A percentile compares a stretch with the other conserved stretches of the same genome.
Conservation (phyloP, 2,888 invertebrate species). For the Herminia tarsipennalis region DNA sequence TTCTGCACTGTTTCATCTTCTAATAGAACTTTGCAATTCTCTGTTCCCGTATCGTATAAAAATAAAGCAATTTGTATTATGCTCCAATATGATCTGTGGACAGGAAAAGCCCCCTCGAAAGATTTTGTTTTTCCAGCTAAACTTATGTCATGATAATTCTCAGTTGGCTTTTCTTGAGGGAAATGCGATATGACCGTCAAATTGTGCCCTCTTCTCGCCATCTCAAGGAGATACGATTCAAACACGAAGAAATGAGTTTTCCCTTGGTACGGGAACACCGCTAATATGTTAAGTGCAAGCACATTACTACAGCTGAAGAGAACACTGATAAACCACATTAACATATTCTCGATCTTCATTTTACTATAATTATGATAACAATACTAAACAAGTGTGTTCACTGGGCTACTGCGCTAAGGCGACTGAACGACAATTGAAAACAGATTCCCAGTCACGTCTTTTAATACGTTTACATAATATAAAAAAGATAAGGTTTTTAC, state of each 20-base stretch:
- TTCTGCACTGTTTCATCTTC: constrained; percentile 64
- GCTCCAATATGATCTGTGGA: constrained; percentile 52
- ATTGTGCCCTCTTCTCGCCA: constrained; percentile 87
- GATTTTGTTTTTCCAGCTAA: constrained; percentile 62
- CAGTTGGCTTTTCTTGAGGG: constrained; percentile 73
- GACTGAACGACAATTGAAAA: too few relatives aligned
- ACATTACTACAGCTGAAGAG: too few relatives aligned
- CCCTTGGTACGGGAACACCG: constrained; percentile 87
- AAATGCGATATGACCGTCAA: constrained; percentile 89
- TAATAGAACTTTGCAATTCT: constrained; percentile 68
- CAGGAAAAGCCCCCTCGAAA: constrained; percentile 52
- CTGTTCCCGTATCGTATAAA: constrained; percentile 51
- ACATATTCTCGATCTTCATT: too few relatives aligned
- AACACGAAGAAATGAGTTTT: constrained; percentile 90
- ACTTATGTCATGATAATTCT: constrained; percentile 86
- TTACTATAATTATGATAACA: too few relatives aligned
- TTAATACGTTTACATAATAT: too few relatives aligned
- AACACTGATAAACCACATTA: too few relatives aligned
- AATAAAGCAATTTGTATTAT: constrained; percentile 43
- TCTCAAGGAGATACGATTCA: constrained; percentile 83
- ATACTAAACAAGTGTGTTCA: too few relatives aligned
- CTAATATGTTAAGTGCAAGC: constrained; percentile 83
- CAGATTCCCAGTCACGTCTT: too few relatives aligned
- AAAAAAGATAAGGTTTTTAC: too few relatives aligned
- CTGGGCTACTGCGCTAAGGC: too few relatives aligned